phyloP scores from a whole-genome alignment of 2,888 invertebrate species.

The Drosophila falleni region DNA sequence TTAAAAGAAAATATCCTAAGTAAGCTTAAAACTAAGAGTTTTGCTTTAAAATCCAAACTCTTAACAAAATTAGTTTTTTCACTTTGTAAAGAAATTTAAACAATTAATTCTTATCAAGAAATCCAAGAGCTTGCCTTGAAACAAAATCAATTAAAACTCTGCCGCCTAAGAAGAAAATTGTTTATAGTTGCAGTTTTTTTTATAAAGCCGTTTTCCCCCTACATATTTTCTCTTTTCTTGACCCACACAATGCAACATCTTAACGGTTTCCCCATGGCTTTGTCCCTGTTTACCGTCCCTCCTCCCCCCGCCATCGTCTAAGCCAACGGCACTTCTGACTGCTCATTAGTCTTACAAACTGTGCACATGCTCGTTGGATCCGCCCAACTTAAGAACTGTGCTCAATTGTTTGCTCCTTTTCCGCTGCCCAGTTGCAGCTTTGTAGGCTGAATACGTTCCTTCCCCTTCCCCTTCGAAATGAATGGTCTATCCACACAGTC shows the following conservation, averaged over 20 bases:
- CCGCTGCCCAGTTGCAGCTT: constrained; percentile 46
- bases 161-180: constrained; percentile 13
- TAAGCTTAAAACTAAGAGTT: no score
- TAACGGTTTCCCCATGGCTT: constrained; percentile 21
- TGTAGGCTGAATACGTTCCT: constrained; percentile 4
- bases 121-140: constrained; percentile 1
- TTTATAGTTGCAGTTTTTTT: constrained; percentile 7
- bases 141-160: constrained; percentile 26
- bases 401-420: constrained; percentile 50
- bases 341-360: constrained; percentile 76
- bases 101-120: constrained; percentile 16
- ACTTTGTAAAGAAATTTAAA: not conserved
- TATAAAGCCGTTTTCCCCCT: constrained; percentile 1
- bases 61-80: not conserved
- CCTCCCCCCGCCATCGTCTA: not conserved
- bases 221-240: constrained; percentile 4
- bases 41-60: no score
- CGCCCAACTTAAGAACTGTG: constrained; percentile 10
- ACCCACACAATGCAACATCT: constrained; percentile 29
- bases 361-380: constrained; percentile 57
- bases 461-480: constrained; percentile 16
- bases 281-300: not conserved
- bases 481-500: constrained; percentile 49
- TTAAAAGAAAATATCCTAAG: no score
- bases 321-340: constrained; percentile 39